Evolutionary conservation across 2,888 invertebrate species (phyloP).

Genomic region (Eilema sororculum): DNA sequence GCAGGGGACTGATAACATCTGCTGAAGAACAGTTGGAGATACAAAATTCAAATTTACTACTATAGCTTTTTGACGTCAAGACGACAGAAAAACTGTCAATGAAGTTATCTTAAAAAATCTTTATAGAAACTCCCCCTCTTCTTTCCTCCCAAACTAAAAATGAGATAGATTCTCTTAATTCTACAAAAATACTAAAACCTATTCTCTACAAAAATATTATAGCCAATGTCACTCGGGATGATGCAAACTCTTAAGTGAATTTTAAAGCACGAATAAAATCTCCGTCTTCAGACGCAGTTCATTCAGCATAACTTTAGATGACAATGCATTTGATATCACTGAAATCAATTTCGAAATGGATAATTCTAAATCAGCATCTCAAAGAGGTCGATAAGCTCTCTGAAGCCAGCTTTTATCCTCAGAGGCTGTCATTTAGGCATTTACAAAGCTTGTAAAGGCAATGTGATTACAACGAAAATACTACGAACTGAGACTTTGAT

Average conservation of each 20-base stretch:
- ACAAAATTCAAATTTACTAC: no score
- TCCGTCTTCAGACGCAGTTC: neutral
- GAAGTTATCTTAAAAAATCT: neutral
- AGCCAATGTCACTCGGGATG: neutral
- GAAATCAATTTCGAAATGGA: conserved; percentile 28
- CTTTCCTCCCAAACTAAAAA: neutral
- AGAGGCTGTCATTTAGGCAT: conserved; percentile 43
- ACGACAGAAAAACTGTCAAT: neutral
- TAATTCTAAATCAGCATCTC: conserved; percentile 29
- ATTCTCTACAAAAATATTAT: neutral
- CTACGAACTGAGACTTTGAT: conserved; percentile 30
- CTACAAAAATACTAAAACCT: neutral
- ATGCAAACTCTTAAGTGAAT: neutral
- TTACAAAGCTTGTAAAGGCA: conserved; percentile 38
- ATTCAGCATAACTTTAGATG: conserved; percentile 11
- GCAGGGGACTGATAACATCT: no score
- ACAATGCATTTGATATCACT: conserved; percentile 12
- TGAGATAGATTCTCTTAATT: neutral
- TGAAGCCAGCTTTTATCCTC: conserved; percentile 39
- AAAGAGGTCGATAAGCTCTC: conserved; percentile 36
- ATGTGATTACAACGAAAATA: conserved; percentile 42
- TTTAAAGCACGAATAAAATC: neutral
- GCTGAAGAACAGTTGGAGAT: neutral
- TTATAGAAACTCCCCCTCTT: neutral
- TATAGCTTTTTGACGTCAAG: no score